Conservation (phyloP, 2,797 vertebrate species). For the Odontamblyopus lacepedii region DNA sequence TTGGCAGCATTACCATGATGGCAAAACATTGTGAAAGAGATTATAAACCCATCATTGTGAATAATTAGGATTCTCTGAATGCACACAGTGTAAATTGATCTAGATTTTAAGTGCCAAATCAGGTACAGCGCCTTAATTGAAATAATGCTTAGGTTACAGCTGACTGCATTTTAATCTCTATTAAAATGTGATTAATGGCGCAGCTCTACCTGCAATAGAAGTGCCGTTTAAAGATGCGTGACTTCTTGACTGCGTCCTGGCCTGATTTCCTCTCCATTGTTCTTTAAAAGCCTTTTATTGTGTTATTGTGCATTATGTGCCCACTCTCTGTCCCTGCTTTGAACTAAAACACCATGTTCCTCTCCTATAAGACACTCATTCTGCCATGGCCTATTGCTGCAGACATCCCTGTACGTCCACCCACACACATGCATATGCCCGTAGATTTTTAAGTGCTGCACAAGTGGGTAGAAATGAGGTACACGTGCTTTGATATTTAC, state of each 20-base stretch:
- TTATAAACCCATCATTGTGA: too few species aligned
- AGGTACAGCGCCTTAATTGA: too few species aligned
- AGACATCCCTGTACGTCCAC: constrained; percentile 14
- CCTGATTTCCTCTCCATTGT: neutral
- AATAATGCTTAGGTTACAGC: too few species aligned
- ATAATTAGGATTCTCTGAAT: too few species aligned
- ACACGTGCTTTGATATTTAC: too few species aligned
- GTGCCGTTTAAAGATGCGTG: neutral
- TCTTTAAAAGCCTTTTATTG: constrained; percentile 12
- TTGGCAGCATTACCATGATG: too few species aligned
- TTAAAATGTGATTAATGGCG: too few species aligned
- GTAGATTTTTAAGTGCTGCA: constrained; percentile 14
- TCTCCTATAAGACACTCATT: constrained; percentile 6
- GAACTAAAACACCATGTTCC: constrained; percentile 3
- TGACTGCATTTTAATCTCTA: too few species aligned
- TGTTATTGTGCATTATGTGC: constrained; percentile 9
- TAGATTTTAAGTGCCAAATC: too few species aligned
- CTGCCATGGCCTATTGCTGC: constrained; percentile 13
- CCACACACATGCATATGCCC: neutral
- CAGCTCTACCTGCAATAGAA: too few species aligned
- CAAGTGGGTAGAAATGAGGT: neutral
- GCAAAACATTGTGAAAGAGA: too few species aligned
- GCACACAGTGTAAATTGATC: too few species aligned
- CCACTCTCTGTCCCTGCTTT: neutral
- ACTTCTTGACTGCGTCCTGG: neutral